Percentiles rank a stretch among this genome's conserved stretches.
Conservation (phyloP, 2,797 vertebrate species). For the Pitangus sulphuratus region DNA sequence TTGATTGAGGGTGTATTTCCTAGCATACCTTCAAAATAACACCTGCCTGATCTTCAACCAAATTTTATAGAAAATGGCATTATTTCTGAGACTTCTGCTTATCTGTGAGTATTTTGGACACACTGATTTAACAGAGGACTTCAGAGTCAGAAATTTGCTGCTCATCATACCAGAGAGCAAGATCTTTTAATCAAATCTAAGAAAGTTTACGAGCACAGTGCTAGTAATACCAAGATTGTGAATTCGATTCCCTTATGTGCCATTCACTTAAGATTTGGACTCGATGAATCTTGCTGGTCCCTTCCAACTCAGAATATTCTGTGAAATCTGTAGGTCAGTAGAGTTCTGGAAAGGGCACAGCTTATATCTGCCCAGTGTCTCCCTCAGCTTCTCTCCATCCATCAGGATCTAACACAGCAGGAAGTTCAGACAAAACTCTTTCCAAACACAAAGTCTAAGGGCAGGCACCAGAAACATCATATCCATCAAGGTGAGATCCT, state of each 20-base stretch:
- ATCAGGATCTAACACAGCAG: neutral
- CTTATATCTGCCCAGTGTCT: neutral
- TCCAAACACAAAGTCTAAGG: neutral
- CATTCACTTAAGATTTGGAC: neutral
- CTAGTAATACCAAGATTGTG: neutral
- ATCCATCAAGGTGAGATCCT: neutral
- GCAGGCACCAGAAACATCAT: neutral
- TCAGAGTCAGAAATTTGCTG: neutral
- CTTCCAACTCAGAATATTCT: neutral
- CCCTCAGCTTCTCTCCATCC: neutral
- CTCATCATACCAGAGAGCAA: neutral
- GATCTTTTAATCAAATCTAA: neutral
- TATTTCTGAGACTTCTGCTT: neutral
- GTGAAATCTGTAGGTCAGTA: neutral
- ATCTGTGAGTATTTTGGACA: neutral
- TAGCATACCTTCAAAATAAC: neutral
- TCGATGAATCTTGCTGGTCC: fast-evolving
- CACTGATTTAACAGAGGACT: neutral
- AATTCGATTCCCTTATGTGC: fast-evolving
- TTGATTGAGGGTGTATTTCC: neutral
- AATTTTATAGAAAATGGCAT: neutral
- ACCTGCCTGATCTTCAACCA: neutral
- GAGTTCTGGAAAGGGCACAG: neutral
- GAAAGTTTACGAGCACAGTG: neutral
- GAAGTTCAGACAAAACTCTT: neutral